These are phyloP conservation scores for Nomada fucata DNA, from an alignment of 2,888 invertebrate genomes.

Conservation along the genomic window DNA sequence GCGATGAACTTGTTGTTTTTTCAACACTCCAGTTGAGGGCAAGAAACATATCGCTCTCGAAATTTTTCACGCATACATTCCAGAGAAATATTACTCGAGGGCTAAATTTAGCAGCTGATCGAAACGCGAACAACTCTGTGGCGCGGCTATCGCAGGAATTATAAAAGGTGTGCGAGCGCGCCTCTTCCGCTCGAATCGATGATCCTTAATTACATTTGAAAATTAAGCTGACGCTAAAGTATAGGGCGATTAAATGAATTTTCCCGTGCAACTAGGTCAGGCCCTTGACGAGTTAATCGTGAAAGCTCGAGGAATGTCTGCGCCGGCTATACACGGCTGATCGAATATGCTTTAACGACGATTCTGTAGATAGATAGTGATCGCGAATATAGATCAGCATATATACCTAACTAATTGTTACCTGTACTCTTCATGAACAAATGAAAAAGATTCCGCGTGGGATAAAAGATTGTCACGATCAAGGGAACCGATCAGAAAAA, in stretches of 20 bases:
- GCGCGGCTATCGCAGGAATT: constrained; percentile 43
- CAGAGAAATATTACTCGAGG: constrained; percentile 27
- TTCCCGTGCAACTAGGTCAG: constrained; percentile 52
- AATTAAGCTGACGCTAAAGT: constrained; percentile 50
- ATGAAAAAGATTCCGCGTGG: background rate
- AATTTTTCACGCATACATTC: constrained; percentile 26
- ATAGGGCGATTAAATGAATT: constrained; percentile 52
- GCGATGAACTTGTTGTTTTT: background rate
- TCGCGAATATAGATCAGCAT: background rate
- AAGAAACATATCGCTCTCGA: background rate
- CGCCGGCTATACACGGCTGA: constrained; percentile 21
- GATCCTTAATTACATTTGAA: constrained; percentile 55
- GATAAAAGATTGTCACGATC: constrained; percentile 12
- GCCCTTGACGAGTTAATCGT: constrained; percentile 48
- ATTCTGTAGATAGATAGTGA: background rate
- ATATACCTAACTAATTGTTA: background rate
- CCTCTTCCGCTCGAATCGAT: constrained; percentile 46
- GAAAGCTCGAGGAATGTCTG: constrained; percentile 39
- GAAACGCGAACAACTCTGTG: constrained; percentile 47
- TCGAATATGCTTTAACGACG: constrained; percentile 36
- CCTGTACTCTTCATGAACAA: background rate
- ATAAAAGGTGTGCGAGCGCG: constrained; percentile 31
- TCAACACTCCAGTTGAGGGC: background rate
- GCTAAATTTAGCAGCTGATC: constrained; percentile 47
- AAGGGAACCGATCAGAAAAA: background rate